Evolutionary conservation across 1,140 invertebrate genomes (phyloP).

Genomic region (Frieseomelitta varia): DNA sequence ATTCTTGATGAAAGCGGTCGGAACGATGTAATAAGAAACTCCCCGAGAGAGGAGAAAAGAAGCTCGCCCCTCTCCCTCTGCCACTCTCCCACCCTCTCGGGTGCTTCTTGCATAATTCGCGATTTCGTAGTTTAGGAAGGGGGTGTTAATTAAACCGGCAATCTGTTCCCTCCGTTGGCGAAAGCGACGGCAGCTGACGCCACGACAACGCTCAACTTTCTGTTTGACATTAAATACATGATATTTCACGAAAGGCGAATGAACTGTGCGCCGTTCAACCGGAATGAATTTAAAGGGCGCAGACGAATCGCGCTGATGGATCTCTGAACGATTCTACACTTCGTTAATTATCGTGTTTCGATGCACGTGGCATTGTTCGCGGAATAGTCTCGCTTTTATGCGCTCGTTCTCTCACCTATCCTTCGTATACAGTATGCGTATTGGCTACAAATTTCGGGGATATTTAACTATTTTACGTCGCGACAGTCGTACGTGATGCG

Average conservation of each 20-base stretch:
- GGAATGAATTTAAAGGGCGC: slow-evolving; percentile 31
- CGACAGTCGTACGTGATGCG: too few relatives aligned
- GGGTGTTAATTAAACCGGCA: slow-evolving; percentile 50
- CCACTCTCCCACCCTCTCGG: background rate
- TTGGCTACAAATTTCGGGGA: background rate
- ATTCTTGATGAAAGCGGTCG: slow-evolving; percentile 47
- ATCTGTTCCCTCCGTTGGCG: slow-evolving; percentile 33
- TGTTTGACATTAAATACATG: slow-evolving; percentile 36
- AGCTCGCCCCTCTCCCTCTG: background rate
- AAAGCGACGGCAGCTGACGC: slow-evolving; percentile 39
- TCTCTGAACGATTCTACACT: background rate
- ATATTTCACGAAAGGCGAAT: slow-evolving; percentile 10
- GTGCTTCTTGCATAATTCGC: slow-evolving; percentile 51
- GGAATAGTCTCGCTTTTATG: background rate
- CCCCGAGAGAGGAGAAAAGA: slow-evolving; percentile 18
- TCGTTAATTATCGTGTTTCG: slow-evolving; percentile 22
- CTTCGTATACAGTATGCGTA: background rate
- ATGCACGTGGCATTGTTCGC: slow-evolving; percentile 7
- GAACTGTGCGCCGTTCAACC: background rate
- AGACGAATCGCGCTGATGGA: background rate
- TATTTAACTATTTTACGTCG: too few relatives aligned
- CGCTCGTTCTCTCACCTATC: background rate
- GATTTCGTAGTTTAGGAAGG: slow-evolving; percentile 32
- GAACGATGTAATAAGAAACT: slow-evolving; percentile 49
- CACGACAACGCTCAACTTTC: slow-evolving; percentile 50